phyloP scores from a whole-genome alignment of 2,113 vertebrate genomes.

The Plestiodon gilberti region DNA sequence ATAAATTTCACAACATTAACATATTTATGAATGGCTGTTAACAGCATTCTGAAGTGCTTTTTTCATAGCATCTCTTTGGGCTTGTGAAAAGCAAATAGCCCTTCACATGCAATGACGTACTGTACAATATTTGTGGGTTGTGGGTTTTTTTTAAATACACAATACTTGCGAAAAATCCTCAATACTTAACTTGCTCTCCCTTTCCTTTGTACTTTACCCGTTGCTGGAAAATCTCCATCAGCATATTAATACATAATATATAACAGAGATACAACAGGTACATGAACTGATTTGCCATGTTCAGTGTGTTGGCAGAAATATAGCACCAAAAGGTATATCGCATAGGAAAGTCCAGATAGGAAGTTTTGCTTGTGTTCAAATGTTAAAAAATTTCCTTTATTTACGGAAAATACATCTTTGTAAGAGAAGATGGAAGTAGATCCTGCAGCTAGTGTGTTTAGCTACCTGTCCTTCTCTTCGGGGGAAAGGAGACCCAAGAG shows the following conservation, averaged over 20 bases:
- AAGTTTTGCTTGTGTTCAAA: too few species aligned
- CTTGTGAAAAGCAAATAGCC: neutral
- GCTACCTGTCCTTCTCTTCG: too few species aligned
- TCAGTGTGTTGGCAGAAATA: neutral
- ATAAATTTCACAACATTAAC: neutral
- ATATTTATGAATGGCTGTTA: neutral
- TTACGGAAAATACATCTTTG: too few species aligned
- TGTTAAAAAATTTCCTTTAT: too few species aligned
- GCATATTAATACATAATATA: constrained; percentile 1
- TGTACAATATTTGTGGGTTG: too few species aligned
- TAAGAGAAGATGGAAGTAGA: too few species aligned
- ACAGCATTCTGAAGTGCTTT: constrained; percentile 34
- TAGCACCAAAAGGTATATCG: too few species aligned
- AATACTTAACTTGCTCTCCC: neutral
- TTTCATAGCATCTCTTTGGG: constrained; percentile 25
- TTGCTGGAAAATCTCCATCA: constrained; percentile 11
- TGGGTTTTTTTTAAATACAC: neutral
- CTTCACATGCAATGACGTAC: neutral
- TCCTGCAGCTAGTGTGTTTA: too few species aligned
- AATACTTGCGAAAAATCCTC: neutral
- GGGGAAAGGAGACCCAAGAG: too few species aligned
- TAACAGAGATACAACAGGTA: neutral
- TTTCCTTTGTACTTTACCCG: neutral
- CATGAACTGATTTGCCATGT: neutral
- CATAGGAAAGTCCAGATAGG: too few species aligned